Percentiles rank a stretch among this genome's conserved stretches.
phyloP scores from a whole-genome alignment of 2,113 vertebrate genomes.

The Hemichromis elongatus region DNA sequence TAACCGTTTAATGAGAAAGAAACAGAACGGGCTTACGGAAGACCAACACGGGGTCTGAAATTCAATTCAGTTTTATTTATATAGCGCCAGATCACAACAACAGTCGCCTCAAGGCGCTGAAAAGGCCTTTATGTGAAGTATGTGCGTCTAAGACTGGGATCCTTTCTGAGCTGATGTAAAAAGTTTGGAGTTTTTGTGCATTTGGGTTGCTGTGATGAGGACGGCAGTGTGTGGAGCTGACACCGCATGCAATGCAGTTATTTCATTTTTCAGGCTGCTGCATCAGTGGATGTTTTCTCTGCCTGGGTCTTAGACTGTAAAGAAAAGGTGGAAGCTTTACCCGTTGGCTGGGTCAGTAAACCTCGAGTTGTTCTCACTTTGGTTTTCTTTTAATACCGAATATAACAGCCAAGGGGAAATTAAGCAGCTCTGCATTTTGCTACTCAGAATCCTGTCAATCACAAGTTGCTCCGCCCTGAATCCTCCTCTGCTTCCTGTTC shows the following conservation, averaged over 20 bases:
- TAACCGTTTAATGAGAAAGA: not conserved
- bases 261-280: not conserved
- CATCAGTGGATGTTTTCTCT: not conserved
- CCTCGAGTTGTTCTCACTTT: not conserved
- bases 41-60: not conserved
- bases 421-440: not conserved
- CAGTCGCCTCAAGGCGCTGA: too few relatives aligned
- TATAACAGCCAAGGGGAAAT: not conserved
- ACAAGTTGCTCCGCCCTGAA: not conserved
- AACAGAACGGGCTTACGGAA: not conserved
- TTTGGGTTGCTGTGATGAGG: not conserved
- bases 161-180: not conserved
- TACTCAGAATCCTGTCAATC: fast-evolving
- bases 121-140: not conserved
- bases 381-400: fast-evolving
- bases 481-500: not conserved
- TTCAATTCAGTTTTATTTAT: too few relatives aligned
- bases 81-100: too few relatives aligned
- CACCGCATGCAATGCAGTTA: not conserved
- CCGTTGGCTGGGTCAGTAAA: not conserved
- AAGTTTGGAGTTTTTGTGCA: not conserved
- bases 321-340: not conserved
- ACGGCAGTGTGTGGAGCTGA: not conserved
- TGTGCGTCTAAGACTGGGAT: not conserved
- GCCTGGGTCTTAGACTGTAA: not conserved